These are phyloP conservation scores for Urocitellus parryii DNA, from an alignment of 2,113 vertebrate species.

Conservation along the genomic window DNA sequence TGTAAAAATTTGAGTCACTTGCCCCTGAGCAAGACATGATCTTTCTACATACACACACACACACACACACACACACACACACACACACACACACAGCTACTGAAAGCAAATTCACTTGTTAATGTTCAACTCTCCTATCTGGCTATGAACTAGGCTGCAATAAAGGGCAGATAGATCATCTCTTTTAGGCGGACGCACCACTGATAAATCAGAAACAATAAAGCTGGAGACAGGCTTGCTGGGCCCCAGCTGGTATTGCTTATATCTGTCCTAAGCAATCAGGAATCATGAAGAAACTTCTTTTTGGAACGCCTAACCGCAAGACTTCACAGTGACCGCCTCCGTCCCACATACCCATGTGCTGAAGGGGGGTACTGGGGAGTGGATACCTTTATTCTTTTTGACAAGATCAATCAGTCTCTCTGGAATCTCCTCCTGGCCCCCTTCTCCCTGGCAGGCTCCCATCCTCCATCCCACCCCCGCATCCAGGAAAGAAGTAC, in stretches of 20 bases:
- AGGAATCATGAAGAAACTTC: conserved; percentile 85
- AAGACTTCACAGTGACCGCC: conserved; percentile 83
- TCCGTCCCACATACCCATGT: conserved; percentile 76
- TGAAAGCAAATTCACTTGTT: conserved; percentile 84
- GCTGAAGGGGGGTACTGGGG: conserved; percentile 53
- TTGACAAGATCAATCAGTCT: conserved; percentile 77
- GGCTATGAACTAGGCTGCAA: conserved; percentile 82
- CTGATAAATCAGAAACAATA: conserved; percentile 88
- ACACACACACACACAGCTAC: conserved; percentile 46
- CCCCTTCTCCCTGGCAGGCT: conserved; percentile 23
- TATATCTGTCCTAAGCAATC: conserved; percentile 88
- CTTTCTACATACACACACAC: conserved; percentile 10
- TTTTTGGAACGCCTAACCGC: conserved; percentile 80
- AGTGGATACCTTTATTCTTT: conserved; percentile 74
- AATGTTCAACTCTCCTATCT: conserved; percentile 88
- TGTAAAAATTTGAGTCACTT: conserved; percentile 53
- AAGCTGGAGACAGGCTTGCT: conserved; percentile 87
- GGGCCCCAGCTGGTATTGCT: conserved; percentile 88
- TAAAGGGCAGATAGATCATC: conserved; percentile 81
- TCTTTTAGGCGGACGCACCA: conserved; percentile 83
- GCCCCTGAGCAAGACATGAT: conserved; percentile 51
- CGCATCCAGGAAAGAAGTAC: not conserved
- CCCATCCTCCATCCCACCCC: conserved; percentile 62
- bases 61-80: not conserved
- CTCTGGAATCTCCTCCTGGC: conserved; percentile 69